Conservation (phyloP, 2,888 invertebrate species). For the Nebria brevicollis region DNA sequence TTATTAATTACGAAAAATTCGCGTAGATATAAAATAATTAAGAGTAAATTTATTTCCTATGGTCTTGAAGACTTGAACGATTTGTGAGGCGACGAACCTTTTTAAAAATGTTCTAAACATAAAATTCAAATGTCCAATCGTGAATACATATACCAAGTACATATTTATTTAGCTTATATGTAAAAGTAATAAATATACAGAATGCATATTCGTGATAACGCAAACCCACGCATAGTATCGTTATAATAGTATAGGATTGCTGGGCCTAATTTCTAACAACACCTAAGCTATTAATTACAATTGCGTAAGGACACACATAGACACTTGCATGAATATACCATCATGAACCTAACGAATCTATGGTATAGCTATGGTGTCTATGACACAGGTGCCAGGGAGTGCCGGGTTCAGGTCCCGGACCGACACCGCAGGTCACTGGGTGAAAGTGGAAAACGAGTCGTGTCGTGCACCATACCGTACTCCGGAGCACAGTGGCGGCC, state of each 20-base stretch:
- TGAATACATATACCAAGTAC: too few relatives aligned
- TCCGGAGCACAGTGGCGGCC: conserved; percentile 15
- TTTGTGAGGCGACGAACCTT: too few relatives aligned
- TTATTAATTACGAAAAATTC: too few relatives aligned
- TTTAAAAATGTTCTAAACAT: too few relatives aligned
- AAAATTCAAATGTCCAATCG: too few relatives aligned
- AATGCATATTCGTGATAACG: not conserved
- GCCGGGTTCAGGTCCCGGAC: conserved; percentile 42
- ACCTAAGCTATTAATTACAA: not conserved
- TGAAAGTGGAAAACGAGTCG: conserved; percentile 42
- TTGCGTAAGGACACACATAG: not conserved
- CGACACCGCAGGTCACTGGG: conserved; percentile 38
- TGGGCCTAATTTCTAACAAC: not conserved
- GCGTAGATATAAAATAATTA: too few relatives aligned
- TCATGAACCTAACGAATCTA: not conserved
- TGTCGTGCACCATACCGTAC: conserved; percentile 3
- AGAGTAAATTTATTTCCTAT: too few relatives aligned
- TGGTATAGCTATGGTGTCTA: conserved; percentile 26
- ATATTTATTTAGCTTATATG: not conserved
- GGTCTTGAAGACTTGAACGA: too few relatives aligned
- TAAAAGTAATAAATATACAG: not conserved
- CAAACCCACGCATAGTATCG: not conserved
- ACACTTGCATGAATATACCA: not conserved
- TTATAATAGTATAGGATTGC: not conserved
- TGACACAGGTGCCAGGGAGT: conserved; percentile 43